Evolutionary conservation across 2,888 invertebrate genomes (phyloP), one percentile per base, ranked within the genome.

Genomic region (Eucera pruinosa): DNA sequence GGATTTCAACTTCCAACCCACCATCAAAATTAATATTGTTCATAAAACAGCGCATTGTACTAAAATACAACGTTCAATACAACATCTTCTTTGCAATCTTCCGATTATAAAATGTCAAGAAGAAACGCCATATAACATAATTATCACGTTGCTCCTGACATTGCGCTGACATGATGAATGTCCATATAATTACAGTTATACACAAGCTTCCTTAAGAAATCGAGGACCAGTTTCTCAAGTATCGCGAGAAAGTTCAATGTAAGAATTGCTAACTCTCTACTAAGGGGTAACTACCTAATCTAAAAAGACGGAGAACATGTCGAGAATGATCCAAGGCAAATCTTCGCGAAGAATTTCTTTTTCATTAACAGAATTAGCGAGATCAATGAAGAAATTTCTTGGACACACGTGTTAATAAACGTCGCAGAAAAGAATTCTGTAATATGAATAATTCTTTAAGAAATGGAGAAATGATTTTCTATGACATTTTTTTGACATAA

Each of bases 191-290:
- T 47, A 47, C 23, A 13, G 15, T 13, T 9, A 15, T 36, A 30
- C 30, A 30, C n/a, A 30, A 30, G 23, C 6, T 4, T 27, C 7
- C 1, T 15, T 20, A 15, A 7, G 23, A n/a, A 48, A 23, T 0
- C 1, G 7, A 18, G 15, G 9, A n/a, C 9, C 6, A 18, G 23
- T 39, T 62, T 57, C 30, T 27, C 50, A 15, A 23, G 36, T n/a
- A 7, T 15, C 15, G 4, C 30, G 58, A 36, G 57, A 58, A 58
- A 71, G 39, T 45, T 52, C 57, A 43, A 45, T 15, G 7, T 39
- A 33, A 73, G 25, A n/a, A 67, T 48, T 23, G 55, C n/a, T 52
- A 41, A 27, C 30, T 9, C 7, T 45, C n/a, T 36, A 30, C 15
- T 4, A 58, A 23, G 13, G 7, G 9, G 13, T 41, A 62, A 52